Evolutionary conservation across 1,140 invertebrate species (phyloP), one percentile per base, ranked within the genome.

Genomic region (Zaprionus capensis): DNA sequence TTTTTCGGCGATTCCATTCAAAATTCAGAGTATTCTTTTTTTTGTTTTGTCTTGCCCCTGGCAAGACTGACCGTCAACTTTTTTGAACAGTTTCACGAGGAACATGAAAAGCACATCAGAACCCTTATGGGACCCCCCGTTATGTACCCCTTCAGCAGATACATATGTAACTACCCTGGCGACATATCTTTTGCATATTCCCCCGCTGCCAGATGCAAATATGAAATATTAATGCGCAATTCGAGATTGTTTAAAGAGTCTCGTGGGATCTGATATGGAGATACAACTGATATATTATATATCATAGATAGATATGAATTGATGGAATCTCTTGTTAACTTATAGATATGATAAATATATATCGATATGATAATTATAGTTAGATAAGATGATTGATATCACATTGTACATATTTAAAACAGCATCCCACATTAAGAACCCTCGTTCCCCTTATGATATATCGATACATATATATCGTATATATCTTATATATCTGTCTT

Each of bases 91-190:
- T 22, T 5, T 49, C 11, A 20, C 17, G 2, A 5, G 46, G 17
- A 51, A 51, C 46, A 51, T 24, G 46, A 51, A 51, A 51, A 51
- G 46, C 20, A 14, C 46, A 51, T 51, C 20, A 51, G 17, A 5
- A 14, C 22, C 20, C 20, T 51, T 14, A 24, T 51, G 17, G 17
- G 11, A 11, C 1, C 20, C 22, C 22, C 17, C 9, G 9, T 51
- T 41, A n/a, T 41, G 38, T 7, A 44, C 41, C 41, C 41, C 9
- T 24, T 22, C 46, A 12, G 46, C 46, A 49, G 9, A 49, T 9
- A 5, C 38, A 14, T 9, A 28, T 14, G 12, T 38, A 44, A 44
- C 46, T 51, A 20, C 17, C 46, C 17, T 51, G 11, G 4, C 46
- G 20, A 51, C 46, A 51, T 51, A 12, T 14, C 14, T 12, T 51